Evolutionary conservation across 1,140 invertebrate genomes (phyloP).

Genomic region (Ostrea denselamellosa): DNA sequence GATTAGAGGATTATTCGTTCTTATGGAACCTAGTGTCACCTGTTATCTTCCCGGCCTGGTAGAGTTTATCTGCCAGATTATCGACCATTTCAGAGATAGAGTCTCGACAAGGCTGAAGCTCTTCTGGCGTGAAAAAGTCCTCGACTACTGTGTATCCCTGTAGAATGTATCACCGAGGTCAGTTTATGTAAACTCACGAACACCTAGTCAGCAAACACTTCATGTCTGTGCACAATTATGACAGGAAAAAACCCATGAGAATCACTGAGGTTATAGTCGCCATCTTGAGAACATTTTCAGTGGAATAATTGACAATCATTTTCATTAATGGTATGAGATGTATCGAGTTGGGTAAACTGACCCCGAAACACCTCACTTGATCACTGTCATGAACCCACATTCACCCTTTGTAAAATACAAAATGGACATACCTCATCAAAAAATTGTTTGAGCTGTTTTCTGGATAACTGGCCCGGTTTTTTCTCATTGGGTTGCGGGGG

Average conservation of each 20-base stretch:
- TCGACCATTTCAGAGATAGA: slow-evolving; percentile 69
- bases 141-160: slow-evolving; percentile 72
- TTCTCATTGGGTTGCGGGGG: slow-evolving; percentile 63
- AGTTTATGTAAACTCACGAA: slow-evolving; percentile 4
- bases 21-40: slow-evolving; percentile 35
- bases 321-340: neutral
- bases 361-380: neutral
- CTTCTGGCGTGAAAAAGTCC: slow-evolving; percentile 68
- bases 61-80: slow-evolving; percentile 70
- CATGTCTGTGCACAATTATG: neutral
- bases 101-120: slow-evolving; percentile 66
- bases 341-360: neutral
- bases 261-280: neutral
- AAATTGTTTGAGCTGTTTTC: slow-evolving; percentile 65
- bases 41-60: slow-evolving; percentile 71
- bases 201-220: neutral
- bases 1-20: neutral
- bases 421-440: slow-evolving; percentile 66
- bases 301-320: neutral
- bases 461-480: slow-evolving; percentile 69
- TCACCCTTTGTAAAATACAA: neutral
- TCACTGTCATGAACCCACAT: neutral
- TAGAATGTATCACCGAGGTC: neutral
- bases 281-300: neutral
- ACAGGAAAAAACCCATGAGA: neutral